phyloP scores from a whole-genome alignment of 2,888 invertebrate species.

The Zygothrica quintamaculata region DNA sequence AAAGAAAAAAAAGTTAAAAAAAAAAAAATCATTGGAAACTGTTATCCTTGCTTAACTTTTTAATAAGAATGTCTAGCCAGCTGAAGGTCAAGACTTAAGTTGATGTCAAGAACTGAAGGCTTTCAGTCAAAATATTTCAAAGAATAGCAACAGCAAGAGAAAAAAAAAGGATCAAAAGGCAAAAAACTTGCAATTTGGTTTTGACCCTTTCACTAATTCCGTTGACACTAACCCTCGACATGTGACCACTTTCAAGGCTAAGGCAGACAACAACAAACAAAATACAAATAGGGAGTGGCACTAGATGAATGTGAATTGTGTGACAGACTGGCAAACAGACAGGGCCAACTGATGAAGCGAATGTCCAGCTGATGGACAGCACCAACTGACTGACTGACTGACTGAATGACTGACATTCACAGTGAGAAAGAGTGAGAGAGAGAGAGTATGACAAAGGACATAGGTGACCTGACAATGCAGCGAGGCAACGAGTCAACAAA shows the following conservation, averaged over 20 bases:
- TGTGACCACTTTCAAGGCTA: constrained; percentile 48
- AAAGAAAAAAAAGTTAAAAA: background rate
- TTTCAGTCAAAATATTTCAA: background rate
- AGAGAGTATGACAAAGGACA: constrained; percentile 22
- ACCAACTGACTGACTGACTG: constrained; percentile 13
- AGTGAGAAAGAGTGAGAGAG: constrained; percentile 3
- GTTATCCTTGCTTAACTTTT: background rate
- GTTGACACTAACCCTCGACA: constrained; percentile 4
- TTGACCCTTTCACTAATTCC: constrained; percentile 2
- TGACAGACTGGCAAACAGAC: constrained; percentile 53
- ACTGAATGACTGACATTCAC: constrained; percentile 13
- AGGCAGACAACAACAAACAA: constrained; percentile 9
- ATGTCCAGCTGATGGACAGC: constrained; percentile 23
- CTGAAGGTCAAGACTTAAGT: background rate
- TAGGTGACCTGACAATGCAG: constrained; percentile 38
- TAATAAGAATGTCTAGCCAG: background rate
- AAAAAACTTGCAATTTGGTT: background rate
- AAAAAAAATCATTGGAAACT: background rate
- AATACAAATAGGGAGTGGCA: constrained; percentile 9
- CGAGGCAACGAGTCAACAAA: constrained; percentile 62
- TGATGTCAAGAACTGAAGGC: background rate
- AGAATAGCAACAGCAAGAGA: background rate
- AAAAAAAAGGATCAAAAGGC: background rate
- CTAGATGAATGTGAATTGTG: constrained; percentile 54
- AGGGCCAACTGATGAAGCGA: constrained; percentile 44